phyloP scores from a whole-genome alignment of 1,140 invertebrate species.

The Heterodera schachtii region DNA sequence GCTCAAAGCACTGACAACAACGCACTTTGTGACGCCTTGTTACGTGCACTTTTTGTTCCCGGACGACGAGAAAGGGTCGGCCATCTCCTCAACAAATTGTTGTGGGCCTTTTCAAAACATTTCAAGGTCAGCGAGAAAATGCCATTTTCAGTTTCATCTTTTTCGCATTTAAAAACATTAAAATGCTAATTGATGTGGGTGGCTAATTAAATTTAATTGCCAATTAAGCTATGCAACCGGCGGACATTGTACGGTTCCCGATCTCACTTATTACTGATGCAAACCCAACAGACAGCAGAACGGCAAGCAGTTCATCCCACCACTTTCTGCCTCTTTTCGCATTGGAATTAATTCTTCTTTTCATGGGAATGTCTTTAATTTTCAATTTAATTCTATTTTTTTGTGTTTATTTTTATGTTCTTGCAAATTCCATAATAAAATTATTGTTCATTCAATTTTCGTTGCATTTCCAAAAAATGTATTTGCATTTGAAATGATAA shows the following conservation, averaged over 20 bases:
- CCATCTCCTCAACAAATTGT: slow-evolving; percentile 31
- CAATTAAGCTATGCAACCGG: not conserved
- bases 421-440: too few relatives aligned
- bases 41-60: slow-evolving; percentile 34
- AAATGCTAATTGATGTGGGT: not conserved
- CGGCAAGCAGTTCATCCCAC: not conserved
- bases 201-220: not conserved
- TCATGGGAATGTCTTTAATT: too few relatives aligned
- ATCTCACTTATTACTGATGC: slow-evolving; percentile 1
- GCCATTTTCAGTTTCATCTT: too few relatives aligned
- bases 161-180: not conserved
- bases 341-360: not conserved
- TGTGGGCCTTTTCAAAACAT: slow-evolving; percentile 37
- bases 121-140: slow-evolving; percentile 13
- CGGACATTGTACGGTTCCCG: not conserved
- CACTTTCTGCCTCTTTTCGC: not conserved
- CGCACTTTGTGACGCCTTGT: slow-evolving; percentile 38
- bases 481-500: too few relatives aligned
- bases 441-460: too few relatives aligned
- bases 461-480: too few relatives aligned
- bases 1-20: slow-evolving; percentile 27
- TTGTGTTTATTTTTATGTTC: too few relatives aligned
- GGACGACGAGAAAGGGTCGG: not conserved
- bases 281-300: not conserved
- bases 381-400: too few relatives aligned